phyloP scores from a whole-genome alignment of 2,888 invertebrate genomes.

The Luperina nickerlii region DNA sequence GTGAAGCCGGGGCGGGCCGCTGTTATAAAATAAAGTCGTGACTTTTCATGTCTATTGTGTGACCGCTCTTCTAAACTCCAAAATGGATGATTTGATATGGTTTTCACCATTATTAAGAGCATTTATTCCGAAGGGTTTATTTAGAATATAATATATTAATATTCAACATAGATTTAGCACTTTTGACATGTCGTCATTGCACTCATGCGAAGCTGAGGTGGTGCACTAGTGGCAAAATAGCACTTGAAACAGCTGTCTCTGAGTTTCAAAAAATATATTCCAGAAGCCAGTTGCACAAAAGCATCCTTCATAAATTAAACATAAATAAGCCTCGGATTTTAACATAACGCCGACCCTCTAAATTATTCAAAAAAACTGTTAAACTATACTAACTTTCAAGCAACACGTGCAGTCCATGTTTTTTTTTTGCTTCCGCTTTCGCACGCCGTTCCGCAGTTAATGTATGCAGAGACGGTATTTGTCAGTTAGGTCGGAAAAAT shows the following conservation, averaged over 20 bases:
- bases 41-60: background rate
- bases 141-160: no score
- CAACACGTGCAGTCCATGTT: slow-evolving; percentile 33
- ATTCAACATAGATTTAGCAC: no score
- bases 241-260: background rate
- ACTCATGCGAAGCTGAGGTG: no score
- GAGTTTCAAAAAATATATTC: slow-evolving; percentile 1
- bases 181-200: background rate
- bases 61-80: background rate
- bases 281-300: slow-evolving; percentile 22
- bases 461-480: slow-evolving; percentile 52
- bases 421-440: slow-evolving; percentile 30
- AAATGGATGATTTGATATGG: background rate
- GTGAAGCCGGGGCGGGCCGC: no score
- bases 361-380: slow-evolving; percentile 49
- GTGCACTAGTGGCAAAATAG: background rate
- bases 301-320: slow-evolving; percentile 41
- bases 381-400: slow-evolving; percentile 44
- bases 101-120: background rate
- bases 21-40: background rate
- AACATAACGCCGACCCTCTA: slow-evolving; percentile 38
- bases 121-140: background rate
- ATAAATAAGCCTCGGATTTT: slow-evolving; percentile 38
- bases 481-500: slow-evolving; percentile 30
- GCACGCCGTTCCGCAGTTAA: slow-evolving; percentile 31